Base-by-base conservation (phyloP, 2,797 vertebrate species). In the Lutjanus argentimaculatus region DNA sequence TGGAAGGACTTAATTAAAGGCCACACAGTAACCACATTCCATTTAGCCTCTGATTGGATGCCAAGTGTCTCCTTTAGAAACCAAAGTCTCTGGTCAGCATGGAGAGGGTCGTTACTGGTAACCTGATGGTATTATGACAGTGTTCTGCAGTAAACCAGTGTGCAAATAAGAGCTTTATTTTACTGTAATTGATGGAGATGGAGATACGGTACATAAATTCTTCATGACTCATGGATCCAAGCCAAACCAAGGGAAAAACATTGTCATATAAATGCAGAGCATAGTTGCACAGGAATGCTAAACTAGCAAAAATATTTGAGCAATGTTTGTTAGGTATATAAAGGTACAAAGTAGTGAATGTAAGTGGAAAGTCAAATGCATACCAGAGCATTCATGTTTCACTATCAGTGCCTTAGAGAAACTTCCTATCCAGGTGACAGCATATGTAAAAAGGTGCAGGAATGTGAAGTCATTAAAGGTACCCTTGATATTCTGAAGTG, bases 1-100 rank as follows among this genome's bases (percentile, higher is more conserved):
- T 86, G 66, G 62, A 82, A 71, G 71, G 73, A 80, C 74, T 76
- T 80, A 76, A 88, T 85, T 80, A 86, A 84, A 86, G 77, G 72
- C 77, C 69, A 77, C 74, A 74, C 61, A 76, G 42, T 65, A 72
- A 82, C 80, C 82, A 84, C 73, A 74, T 80, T 85, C 52, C 69
- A 75, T 77, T 88, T 80, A 79, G 77, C 77, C 69, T 84, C 67
- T 86, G 68, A 84, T 72, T 72, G 75, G 71, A 80, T 72, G 66
- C 80, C 79, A 83, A 84, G 52, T 49, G 49, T n/a, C 75, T 76
- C 45, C 63, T 79, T 79, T 48, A 72, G 61, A 90, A 87, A 82
- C 52, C 75, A 43, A 52, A 75, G 49, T 62, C 64, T 73, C 49
- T 67, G 75, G 59, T 72, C 64, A 77, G 40, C 30, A 48, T 11